A percentile compares a stretch with the other conserved stretches of the same genome.
phyloP scores from a whole-genome alignment of 2,113 vertebrate genomes.

The Phodopus roborovskii region DNA sequence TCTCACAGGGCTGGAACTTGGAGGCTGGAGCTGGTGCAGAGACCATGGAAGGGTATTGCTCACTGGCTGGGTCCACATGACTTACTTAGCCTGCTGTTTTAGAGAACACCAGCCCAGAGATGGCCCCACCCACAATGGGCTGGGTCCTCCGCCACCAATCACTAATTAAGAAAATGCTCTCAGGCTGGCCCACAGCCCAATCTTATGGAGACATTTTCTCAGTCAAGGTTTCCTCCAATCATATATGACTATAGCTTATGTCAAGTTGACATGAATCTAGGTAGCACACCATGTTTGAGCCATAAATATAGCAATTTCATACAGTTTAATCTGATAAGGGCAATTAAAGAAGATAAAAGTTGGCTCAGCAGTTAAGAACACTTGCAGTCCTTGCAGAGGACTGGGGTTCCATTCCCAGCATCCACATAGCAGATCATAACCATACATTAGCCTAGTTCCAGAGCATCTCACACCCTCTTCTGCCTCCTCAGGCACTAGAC shows the following conservation, averaged over 20 bases:
- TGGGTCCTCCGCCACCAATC: not conserved
- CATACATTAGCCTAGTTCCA: not conserved
- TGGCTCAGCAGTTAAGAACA: not conserved
- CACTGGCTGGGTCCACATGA: not conserved
- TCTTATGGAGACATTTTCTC: not conserved
- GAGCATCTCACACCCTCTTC: not conserved
- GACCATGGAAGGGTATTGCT: not conserved
- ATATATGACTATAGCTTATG: not conserved
- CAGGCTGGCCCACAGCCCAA: too few relatives aligned
- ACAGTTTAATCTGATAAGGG: not conserved
- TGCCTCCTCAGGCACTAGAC: not conserved
- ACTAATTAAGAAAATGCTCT: not conserved
- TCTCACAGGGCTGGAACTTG: not conserved
- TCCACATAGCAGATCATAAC: not conserved
- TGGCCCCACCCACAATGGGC: not conserved
- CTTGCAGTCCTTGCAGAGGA: not conserved
- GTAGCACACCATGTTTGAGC: not conserved
- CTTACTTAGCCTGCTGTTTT: not conserved
- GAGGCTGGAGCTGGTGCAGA: not conserved
- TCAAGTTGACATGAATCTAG: not conserved
- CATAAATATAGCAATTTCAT: not conserved
- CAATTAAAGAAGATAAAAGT: not conserved
- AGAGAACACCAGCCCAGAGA: not conserved
- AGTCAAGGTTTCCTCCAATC: not conserved
- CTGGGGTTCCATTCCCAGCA: not conserved